A percentile compares a stretch with the other conserved stretches of the same genome.
Evolutionary conservation across 2,888 invertebrate species (phyloP).

Genomic region (Hemithea aestivaria): DNA sequence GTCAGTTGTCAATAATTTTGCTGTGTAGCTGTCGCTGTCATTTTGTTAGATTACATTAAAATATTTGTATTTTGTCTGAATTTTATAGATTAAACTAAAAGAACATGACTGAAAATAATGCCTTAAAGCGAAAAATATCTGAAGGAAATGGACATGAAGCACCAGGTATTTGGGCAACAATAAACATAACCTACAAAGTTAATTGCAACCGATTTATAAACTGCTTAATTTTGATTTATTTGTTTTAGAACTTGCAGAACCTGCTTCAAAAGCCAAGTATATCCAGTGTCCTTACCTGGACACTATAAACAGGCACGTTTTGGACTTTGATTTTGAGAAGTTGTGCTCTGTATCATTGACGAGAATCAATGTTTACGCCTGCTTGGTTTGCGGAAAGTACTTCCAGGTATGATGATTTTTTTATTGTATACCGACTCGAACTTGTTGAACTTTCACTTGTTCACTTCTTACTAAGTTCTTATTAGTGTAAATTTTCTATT

Average conservation of each 20-base stretch:
- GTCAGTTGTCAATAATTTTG: no score
- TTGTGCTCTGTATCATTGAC: conserved; percentile 98
- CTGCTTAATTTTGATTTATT: no score
- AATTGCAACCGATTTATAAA: no score
- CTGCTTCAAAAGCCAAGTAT: conserved; percentile 44
- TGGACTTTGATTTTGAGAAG: conserved; percentile 99
- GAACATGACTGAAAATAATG: conserved; percentile 41
- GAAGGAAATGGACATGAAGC: conserved; percentile 45
- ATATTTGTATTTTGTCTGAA: no score
- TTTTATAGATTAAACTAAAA: background rate
- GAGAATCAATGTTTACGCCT: conserved; percentile 99
- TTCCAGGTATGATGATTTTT: conserved; percentile 83
- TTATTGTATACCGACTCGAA: no score
- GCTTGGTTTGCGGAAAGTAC: conserved; percentile 99
- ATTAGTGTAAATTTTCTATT: no score
- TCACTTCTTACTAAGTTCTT: no score
- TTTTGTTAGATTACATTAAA: no score
- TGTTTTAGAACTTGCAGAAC: conserved; percentile 40
- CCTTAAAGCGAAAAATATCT: conserved; percentile 52
- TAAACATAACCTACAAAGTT: conserved; percentile 32
- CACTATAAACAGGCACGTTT: conserved; percentile 96
- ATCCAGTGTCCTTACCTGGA: conserved; percentile 97
- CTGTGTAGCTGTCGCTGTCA: no score
- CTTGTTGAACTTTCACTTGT: no score
- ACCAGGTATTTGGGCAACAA: conserved; percentile 38